Percentiles rank a stretch among this genome's conserved stretches.
These are phyloP conservation scores for Arctocebus calabarensis DNA, from an alignment of 2,797 vertebrate genomes.

Conservation along the genomic window DNA sequence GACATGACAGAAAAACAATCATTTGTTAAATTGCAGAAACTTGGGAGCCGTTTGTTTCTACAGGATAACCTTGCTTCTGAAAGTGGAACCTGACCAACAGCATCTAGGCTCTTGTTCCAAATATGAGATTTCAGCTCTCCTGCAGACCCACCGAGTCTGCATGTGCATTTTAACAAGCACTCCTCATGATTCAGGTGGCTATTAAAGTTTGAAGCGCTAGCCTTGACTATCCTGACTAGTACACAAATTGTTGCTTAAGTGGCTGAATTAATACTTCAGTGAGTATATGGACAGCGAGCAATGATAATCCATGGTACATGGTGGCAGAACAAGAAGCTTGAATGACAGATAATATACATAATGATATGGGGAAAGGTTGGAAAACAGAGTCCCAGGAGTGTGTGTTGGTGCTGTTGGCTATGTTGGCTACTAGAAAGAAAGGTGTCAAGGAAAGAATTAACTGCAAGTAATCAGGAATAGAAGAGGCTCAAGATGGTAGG, in stretches of 20 bases:
- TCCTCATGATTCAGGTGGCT: neutral
- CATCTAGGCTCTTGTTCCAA: neutral
- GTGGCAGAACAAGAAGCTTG: neutral
- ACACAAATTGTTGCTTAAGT: neutral
- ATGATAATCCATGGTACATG: neutral
- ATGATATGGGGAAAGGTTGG: neutral
- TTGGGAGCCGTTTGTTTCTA: neutral
- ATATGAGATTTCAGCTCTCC: neutral
- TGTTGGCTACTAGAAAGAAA: neutral
- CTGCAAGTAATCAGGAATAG: neutral
- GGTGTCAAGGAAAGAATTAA: neutral
- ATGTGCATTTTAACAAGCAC: neutral
- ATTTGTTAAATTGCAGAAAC: neutral
- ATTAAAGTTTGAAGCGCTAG: neutral
- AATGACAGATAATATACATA: neutral
- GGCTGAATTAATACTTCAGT: neutral
- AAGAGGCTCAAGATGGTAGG: neutral
- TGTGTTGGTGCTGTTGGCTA: neutral
- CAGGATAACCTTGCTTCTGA: neutral
- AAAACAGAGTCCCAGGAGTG: neutral
- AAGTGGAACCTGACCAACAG: neutral
- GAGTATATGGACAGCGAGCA: neutral
- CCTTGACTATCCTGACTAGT: neutral
- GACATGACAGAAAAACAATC: neutral
- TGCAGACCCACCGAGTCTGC: neutral